phyloP scores from a whole-genome alignment of 2,113 vertebrate genomes.

The Daphoenositta chrysoptera region DNA sequence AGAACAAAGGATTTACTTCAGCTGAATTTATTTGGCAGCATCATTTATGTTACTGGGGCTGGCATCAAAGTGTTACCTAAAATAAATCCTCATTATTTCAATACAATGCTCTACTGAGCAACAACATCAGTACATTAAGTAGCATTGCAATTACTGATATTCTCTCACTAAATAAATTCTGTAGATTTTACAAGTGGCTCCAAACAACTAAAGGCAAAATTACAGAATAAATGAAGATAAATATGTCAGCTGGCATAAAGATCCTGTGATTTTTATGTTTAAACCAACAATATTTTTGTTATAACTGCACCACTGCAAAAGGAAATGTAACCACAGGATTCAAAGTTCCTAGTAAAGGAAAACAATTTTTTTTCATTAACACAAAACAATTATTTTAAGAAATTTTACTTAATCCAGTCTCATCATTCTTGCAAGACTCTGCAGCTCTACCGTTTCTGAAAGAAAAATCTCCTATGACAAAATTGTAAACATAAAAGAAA shows the following conservation, averaged over 20 bases:
- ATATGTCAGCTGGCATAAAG: not conserved
- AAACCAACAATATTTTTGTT: not conserved
- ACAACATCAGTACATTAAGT: not conserved
- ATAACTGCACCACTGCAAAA: not conserved
- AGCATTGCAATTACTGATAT: not conserved
- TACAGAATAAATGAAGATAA: not conserved
- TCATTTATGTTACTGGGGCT: not conserved
- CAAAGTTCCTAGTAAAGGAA: not conserved
- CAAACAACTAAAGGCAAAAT: not conserved
- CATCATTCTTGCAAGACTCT: not conserved
- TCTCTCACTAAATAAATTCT: not conserved
- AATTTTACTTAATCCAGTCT: not conserved
- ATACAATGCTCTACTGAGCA: not conserved
- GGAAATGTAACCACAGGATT: not conserved
- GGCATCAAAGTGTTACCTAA: not conserved
- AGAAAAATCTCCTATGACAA: not conserved
- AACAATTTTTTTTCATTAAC: not conserved
- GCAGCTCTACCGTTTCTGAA: not conserved
- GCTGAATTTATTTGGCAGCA: not conserved
- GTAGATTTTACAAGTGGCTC: not conserved
- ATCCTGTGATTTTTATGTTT: not conserved
- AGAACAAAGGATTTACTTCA: not conserved
- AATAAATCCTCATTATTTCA: not conserved
- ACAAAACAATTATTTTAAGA: not conserved
- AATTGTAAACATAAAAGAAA: not conserved